Conservation (phyloP, 2,888 invertebrate genomes). For the Scaptomyza tumidula region DNA sequence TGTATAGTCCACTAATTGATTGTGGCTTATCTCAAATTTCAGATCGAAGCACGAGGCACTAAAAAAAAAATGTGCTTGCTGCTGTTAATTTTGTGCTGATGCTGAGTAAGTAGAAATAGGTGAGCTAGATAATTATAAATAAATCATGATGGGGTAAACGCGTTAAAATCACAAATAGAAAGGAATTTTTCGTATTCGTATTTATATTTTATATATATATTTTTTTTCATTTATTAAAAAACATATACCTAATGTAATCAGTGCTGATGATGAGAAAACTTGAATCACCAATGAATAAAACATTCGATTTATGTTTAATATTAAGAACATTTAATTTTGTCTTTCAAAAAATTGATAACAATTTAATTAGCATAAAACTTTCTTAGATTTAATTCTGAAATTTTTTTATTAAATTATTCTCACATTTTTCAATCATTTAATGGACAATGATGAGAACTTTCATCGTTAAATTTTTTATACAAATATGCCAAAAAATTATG, state of each 20-base stretch:
- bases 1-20: conserved; percentile 73
- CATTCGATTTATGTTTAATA: no score
- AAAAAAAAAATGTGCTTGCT: conserved; percentile 24
- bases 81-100: conserved; percentile 5
- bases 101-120: conserved; percentile 18
- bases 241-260: no score
- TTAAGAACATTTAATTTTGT: no score
- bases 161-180: neutral
- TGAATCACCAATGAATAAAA: no score
- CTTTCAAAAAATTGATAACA: no score
- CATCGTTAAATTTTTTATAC: neutral
- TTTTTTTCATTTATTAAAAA: no score
- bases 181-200: neutral
- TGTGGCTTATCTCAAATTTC: conserved; percentile 72
- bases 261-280: no score
- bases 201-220: no score
- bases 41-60: conserved; percentile 60
- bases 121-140: conserved; percentile 31
- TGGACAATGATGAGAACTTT: neutral
- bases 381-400: no score
- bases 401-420: no score
- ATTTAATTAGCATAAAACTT: no score
- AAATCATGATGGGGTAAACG: conserved; percentile 4
- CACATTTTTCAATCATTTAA: no score
- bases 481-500: conserved; percentile 14